Evolutionary conservation across 2,797 vertebrate genomes (phyloP).

Genomic region (Chloroceryle inda): DNA sequence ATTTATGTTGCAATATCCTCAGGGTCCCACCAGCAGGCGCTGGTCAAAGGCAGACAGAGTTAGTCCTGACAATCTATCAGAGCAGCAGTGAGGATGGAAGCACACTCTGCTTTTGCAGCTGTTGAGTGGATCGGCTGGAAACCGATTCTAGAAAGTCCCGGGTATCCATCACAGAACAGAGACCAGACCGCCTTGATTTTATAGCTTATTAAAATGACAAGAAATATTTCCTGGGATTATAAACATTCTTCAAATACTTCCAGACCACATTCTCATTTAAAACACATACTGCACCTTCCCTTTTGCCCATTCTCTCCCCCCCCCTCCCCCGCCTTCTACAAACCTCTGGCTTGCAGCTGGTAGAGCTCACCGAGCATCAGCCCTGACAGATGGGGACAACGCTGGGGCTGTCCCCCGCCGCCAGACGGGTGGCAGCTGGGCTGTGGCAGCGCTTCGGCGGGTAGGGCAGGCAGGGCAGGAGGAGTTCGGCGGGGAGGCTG

Average conservation of each 20-base stretch:
- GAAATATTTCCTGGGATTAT: background rate
- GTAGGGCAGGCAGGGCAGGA: background rate
- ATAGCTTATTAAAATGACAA: fast-evolving
- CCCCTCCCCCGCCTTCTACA: background rate
- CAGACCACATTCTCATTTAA: background rate
- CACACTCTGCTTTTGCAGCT: fast-evolving
- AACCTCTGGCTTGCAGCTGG: fast-evolving
- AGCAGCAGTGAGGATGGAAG: fast-evolving
- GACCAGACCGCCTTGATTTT: fast-evolving
- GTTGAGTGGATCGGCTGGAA: fast-evolving
- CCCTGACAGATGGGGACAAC: too few species aligned
- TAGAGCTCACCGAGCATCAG: background rate
- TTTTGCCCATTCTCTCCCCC: background rate
- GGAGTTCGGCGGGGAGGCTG: background rate
- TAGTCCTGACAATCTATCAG: fast-evolving
- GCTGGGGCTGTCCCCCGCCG: background rate
- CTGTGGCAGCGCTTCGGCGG: background rate
- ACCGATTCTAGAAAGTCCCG: fast-evolving
- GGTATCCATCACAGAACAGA: background rate
- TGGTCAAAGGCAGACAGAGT: background rate
- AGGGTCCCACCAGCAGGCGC: background rate
- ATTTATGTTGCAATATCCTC: fast-evolving
- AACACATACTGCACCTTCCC: background rate
- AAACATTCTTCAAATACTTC: background rate
- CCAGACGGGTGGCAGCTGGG: background rate